A percentile compares a stretch with the other conserved stretches of the same genome.
Conservation (phyloP, 1,140 invertebrate species). For the Heliconius eleuchia region DNA sequence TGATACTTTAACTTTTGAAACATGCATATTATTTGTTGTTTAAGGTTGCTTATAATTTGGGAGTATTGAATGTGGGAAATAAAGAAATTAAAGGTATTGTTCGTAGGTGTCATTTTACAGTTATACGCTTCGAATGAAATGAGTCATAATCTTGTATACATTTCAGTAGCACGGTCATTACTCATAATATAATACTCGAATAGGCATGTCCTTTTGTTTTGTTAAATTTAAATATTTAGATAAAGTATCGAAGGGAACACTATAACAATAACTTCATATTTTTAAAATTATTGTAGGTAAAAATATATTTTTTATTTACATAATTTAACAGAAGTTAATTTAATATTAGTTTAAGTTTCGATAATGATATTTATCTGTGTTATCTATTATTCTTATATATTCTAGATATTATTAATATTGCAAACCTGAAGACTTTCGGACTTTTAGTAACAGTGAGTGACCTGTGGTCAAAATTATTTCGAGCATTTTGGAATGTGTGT, state of each 20-base stretch:
- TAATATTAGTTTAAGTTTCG: too few relatives aligned
- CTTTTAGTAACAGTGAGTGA: too few relatives aligned
- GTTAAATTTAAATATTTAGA: neutral
- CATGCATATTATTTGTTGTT: neutral
- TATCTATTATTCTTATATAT: too few relatives aligned
- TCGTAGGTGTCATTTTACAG: slow-evolving; percentile 10
- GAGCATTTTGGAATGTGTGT: too few relatives aligned
- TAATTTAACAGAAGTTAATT: too few relatives aligned
- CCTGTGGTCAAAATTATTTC: too few relatives aligned
- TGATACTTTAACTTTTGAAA: neutral
- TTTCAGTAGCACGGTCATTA: neutral
- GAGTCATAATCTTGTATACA: slow-evolving; percentile 14
- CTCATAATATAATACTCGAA: neutral
- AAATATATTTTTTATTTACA: too few relatives aligned
- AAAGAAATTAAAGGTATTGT: slow-evolving; percentile 12
- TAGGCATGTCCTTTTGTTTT: neutral
- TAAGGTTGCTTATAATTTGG: neutral
- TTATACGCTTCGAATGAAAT: slow-evolving; percentile 6
- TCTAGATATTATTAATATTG: too few relatives aligned
- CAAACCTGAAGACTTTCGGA: too few relatives aligned
- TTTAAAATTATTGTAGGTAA: neutral
- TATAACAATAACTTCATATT: neutral
- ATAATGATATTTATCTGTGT: too few relatives aligned
- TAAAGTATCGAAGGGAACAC: neutral
- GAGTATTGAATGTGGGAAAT: neutral